Evolutionary conservation across 1,140 invertebrate genomes (phyloP), one percentile per base, ranked within the genome.

Genomic region (Penaeus japonicus): DNA sequence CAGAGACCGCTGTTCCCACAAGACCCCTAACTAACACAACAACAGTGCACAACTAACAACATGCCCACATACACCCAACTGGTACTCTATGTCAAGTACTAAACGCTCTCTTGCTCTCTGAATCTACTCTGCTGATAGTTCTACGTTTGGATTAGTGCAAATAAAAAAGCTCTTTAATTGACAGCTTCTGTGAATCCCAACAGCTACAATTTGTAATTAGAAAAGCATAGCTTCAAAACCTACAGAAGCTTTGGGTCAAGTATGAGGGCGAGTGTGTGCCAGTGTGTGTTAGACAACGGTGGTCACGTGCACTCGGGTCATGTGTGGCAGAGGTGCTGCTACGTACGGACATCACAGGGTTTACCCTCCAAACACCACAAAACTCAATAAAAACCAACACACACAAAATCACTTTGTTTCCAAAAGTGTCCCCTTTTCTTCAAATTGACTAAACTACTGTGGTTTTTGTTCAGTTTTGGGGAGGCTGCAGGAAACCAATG

Each of bases 121-220:
- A 87, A 55, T 54, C 47, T 81, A 83, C 83, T 81, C 77, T 32
- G 85, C 65, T 73, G 87, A 77, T 59, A 77, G 47, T n/a, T 88
- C 87, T 88, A 88, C 87, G 78, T 75, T 84, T 88, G 87, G 87
- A 88, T 88, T 88, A 88, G 87, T 88, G 87, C 87, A 88, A 88
- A 83, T 88, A 78, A 57, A 88, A 88, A 88, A 88, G 80, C 80
- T 59, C 83, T 65, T 84, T 39, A 77, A n/a, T 62, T 84, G 80
- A 88, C 53, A 59, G 87, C 87, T 84, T 83, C 59, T 65, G 79
- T 88, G 87, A 70, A 88, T 75, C 87, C 80, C 87, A 88, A 83
- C 62, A 75, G 57, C 79, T 88, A 88, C 79, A 88, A 83, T 73
- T 81, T 35, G 17, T 82, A 83, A 88, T 88, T 84, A 88, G 70